Evolutionary conservation across 1,140 invertebrate species (phyloP), one percentile per base, ranked within the genome.

Genomic region (Conus ventricosus): DNA sequence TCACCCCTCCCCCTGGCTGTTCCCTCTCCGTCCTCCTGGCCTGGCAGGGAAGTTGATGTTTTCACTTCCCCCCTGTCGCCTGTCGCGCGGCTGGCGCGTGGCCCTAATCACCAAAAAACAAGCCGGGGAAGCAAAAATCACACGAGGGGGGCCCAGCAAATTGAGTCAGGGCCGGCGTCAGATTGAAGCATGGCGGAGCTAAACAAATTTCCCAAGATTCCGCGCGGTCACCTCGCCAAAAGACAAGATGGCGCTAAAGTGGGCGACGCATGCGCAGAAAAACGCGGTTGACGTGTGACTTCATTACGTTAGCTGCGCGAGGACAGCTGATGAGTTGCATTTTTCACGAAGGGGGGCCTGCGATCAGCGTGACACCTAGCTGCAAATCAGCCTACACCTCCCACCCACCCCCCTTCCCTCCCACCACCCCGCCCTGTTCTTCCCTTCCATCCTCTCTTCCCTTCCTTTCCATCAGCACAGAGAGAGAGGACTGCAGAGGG

Each of bases 191-290:
- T 81, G 80, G 80, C 80, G 27, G 51, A 54, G 39, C 51, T 54
- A 81, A 81, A 54, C 80, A 81, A 81, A 81, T 81, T 81, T 81
- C 80, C 80, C 80, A 81, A 20, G 80, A 81, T 81, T 81, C 80
- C 80, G 80, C 80, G 51, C 80, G 80, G 80, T 54, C 80, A 81
- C 80, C 80, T 81, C 80, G 53, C 13, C 39, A 54, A 81, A 81
- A 81, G 80, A 81, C 80, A 81, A 81, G 80, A 81, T 81, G 80
- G 80, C 80, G 80, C 80, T 53, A 51, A 54, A 51, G 80, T 53
- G 80, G 80, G 80, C 80, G 80, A 81, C 80, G 80, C 51, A 20
- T 81, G 80, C 80, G 80, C 51, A 8, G 51, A 81, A 81, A 81
- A 81, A 81, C 39, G 27, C 80, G 10, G 80, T 23, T 81, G 80